These are phyloP conservation scores for Acleris emargana DNA, from an alignment of 2,888 invertebrate genomes.

Conservation along the genomic window DNA sequence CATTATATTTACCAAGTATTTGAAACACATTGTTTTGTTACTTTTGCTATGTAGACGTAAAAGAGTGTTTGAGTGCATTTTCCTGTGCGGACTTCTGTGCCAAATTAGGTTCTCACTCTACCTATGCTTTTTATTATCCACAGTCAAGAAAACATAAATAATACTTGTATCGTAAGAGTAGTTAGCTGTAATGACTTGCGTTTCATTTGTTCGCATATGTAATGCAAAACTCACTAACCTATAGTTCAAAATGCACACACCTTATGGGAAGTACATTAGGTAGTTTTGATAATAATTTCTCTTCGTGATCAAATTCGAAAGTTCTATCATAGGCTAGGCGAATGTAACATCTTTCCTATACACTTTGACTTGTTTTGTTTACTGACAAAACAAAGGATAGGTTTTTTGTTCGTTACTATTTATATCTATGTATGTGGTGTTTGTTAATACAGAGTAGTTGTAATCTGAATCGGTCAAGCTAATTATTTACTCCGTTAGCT, in stretches of 20 bases:
- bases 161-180: constrained; percentile 67
- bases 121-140: constrained; percentile 62
- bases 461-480: constrained; percentile 37
- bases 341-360: constrained; percentile 73
- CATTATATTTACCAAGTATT: constrained; percentile 37
- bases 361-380: constrained; percentile 61
- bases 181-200: constrained; percentile 76
- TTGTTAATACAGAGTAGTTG: constrained; percentile 45
- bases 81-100: constrained; percentile 64
- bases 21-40: constrained; percentile 34
- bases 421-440: constrained; percentile 51
- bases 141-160: constrained; percentile 63
- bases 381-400: constrained; percentile 49
- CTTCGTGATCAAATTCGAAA: constrained; percentile 82
- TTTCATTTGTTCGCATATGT: constrained; percentile 73
- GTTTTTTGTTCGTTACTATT: constrained; percentile 53
- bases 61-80: constrained; percentile 39
- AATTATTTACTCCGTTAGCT: constrained; percentile 18
- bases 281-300: constrained; percentile 82
- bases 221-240: constrained; percentile 72
- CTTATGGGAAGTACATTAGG: constrained; percentile 76
- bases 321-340: constrained; percentile 83
- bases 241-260: constrained; percentile 79
- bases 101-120: constrained; percentile 71
- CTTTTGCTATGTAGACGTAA: constrained; percentile 32